Percentiles rank a stretch among this genome's conserved stretches.
phyloP scores from a whole-genome alignment of 2,888 invertebrate species.

The Spisula solida region DNA sequence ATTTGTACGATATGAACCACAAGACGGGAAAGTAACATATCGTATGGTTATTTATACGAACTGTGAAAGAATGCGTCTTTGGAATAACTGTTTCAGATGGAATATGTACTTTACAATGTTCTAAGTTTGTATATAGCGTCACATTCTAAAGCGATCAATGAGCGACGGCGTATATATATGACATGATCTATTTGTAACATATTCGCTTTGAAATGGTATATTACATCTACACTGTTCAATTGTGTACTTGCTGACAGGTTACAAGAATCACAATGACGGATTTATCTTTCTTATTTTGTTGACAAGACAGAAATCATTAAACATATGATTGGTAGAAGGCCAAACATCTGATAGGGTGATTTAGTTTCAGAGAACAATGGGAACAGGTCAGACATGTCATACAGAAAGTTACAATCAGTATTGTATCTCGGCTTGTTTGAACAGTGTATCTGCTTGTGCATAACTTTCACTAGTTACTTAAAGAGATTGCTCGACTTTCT shows the following conservation, averaged over 20 bases:
- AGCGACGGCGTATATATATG: too few relatives aligned
- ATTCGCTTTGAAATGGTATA: too few relatives aligned
- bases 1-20: too few relatives aligned
- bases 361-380: not conserved
- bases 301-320: not conserved
- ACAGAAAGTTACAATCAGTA: not conserved
- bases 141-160: too few relatives aligned
- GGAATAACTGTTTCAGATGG: too few relatives aligned
- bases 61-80: too few relatives aligned
- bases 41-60: too few relatives aligned
- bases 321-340: not conserved
- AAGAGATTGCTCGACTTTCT: not conserved
- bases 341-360: not conserved
- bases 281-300: not conserved
- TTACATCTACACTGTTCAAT: not conserved
- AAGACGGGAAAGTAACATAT: too few relatives aligned
- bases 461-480: not conserved
- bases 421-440: not conserved
- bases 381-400: not conserved
- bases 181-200: too few relatives aligned
- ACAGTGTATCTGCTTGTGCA: not conserved
- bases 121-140: too few relatives aligned
- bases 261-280: not conserved
- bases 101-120: too few relatives aligned
- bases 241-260: not conserved